Base-by-base conservation (phyloP, 2,888 invertebrate species). In the Apamea epomidion region DNA sequence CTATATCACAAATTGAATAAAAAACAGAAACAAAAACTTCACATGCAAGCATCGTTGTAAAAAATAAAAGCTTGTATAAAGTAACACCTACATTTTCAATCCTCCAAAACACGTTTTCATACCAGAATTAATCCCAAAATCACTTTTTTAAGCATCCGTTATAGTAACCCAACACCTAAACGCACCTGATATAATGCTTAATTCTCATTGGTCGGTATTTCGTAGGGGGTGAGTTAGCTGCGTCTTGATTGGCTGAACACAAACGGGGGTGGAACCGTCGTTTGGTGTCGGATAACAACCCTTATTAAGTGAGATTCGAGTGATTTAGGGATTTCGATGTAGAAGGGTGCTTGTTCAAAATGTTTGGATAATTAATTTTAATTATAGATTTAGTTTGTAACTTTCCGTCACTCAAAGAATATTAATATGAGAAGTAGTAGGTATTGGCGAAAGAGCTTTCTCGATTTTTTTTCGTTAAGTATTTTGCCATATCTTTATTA, bases 251-350 rank as follows among this genome's bases (percentile, higher is more conserved):
- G 95, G 96, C 82, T 51, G 89, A 70, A 25, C 16, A 32, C 42
- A 51, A 79, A 86, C 90, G 93, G 94, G 95, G 96, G 94, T 94
- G 95, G 92, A 82, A 78, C 89, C 80, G 83, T 51, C 79, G 88
- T 83, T 79, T 76, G 92, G 94, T 94, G 86, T 95, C 95, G 82
- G 81, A 90, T 95, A 94, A 90, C 96, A 90, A 91, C 92, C 92
- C 92, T 94, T 95, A 95, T 93, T 95, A 95, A 93, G 91, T 88
- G 89, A 86, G 91, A 90, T 88, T 84, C 73, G 86, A 93, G 94
- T 95, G 95, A 95, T 96, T 95, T 95, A 95, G 88, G 91, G 93
- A 92, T 93, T 93, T 89, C 74, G 87, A 90, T 88, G 89, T 90
- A 89, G 82, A 88, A 90, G 90, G 90, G 90, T 87, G 79, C 78